These are phyloP conservation scores for Stigmatopora nigra DNA, from an alignment of 2,113 vertebrate genomes.

Conservation along the genomic window DNA sequence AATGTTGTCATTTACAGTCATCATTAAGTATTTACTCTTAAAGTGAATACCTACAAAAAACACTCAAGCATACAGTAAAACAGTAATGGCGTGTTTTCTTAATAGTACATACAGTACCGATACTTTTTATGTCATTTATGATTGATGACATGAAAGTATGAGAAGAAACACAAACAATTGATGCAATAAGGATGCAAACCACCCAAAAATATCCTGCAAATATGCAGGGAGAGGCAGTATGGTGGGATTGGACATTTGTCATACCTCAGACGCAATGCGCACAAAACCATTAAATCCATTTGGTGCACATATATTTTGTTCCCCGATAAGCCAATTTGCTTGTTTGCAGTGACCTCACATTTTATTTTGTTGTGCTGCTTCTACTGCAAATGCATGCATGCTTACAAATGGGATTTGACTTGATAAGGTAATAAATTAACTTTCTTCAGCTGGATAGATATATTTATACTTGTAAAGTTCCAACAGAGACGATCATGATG, in stretches of 20 bases:
- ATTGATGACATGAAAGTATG: slow-evolving; percentile 18
- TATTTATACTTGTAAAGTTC: no score
- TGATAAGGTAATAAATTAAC: neutral
- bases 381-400: neutral
- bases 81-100: neutral
- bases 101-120: neutral
- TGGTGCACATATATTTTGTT: neutral
- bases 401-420: slow-evolving; percentile 16
- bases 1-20: neutral
- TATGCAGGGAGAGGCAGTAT: slow-evolving; percentile 46
- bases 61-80: neutral
- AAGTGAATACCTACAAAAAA: neutral
- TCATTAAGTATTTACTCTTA: neutral
- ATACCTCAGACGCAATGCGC: neutral
- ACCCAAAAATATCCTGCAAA: slow-evolving; percentile 43
- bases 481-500: no score
- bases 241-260: slow-evolving; percentile 20
- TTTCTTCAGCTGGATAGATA: neutral
- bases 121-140: slow-evolving; percentile 23
- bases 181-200: slow-evolving; percentile 21
- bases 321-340: neutral
- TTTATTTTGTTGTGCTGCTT: neutral
- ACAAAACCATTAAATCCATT: neutral
- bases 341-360: neutral
- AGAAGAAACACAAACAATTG: neutral